Evolutionary conservation across 1,140 invertebrate species (phyloP), one percentile per base, ranked within the genome.

Genomic region (Meteorus sp.): DNA sequence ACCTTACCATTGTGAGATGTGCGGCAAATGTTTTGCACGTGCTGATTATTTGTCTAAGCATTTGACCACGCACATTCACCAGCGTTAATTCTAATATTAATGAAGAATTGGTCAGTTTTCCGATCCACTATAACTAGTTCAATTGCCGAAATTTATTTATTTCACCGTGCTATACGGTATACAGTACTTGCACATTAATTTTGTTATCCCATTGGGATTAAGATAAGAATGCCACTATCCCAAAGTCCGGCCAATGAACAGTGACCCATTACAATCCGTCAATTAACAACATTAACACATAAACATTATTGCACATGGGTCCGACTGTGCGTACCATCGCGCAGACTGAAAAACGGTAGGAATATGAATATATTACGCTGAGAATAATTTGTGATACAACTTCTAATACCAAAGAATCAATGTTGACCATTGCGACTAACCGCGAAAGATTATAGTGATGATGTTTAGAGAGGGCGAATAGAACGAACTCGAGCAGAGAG

Each of bases 1-100:
- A 66, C 93, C 89, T 41, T 95, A 89, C 75, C 93, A 92, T 70
- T 94, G 92, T 77, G 91, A 94, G 75, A 90, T 91, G 74, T 94
- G 93, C 77, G 91, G 91, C 62, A 94, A 94, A 73, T 93, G 91
- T 73, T 94, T 94, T 79, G 92, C 91, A 7, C 79, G 92, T 6
- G 92, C 91, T 23, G 92, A 94, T 71, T 94, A 94, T 68, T 84
- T 94, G n/a, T 93, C 91, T 60, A 94, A 94, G 77, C 92, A 94
- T 75, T 83, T 94, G 56, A 93, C 91, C 50, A 94, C 92, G 3
- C 92, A 94, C 78, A 89, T 93, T 58, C 90, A 92, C 78, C 78
- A 79, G 55, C 78, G 78, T 59, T 80, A 68, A 70, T 47, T 27
- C 43, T 43, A n/a, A n/a, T n/a, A n/a, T n/a, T n/a, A n/a, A n/a